Percentiles rank a stretch among this genome's conserved stretches.
phyloP scores from a whole-genome alignment of 2,797 vertebrate genomes.

The Takifugu ocellatus region DNA sequence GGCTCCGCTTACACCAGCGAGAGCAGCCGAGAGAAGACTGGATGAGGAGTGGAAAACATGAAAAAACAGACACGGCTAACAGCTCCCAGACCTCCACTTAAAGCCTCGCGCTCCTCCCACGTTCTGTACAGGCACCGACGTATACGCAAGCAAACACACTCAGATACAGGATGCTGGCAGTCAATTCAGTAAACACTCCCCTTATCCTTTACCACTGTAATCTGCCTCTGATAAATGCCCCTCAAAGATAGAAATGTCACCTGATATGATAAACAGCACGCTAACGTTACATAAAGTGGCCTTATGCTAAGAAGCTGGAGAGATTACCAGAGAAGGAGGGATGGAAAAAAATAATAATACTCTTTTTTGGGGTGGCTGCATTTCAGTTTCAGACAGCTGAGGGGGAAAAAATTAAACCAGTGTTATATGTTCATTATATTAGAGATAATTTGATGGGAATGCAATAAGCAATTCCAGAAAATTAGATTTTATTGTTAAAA shows the following conservation, averaged over 20 bases:
- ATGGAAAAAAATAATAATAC: conserved; percentile 36
- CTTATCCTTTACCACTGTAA: conserved; percentile 75
- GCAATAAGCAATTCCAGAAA: too few species aligned
- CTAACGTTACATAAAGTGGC: conserved; percentile 73
- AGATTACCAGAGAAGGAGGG: conserved; percentile 65
- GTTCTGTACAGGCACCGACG: conserved; percentile 49
- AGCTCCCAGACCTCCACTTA: conserved; percentile 47
- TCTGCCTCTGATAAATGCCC: conserved; percentile 79
- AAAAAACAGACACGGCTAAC: conserved; percentile 30
- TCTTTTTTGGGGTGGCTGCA: neutral
- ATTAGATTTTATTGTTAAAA: too few species aligned
- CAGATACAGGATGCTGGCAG: conserved; percentile 72
- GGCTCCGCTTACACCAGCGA: conserved; percentile 17
- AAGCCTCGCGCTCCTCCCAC: conserved; percentile 43
- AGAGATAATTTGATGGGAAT: conserved; percentile 9
- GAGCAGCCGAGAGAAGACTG: conserved; percentile 37
- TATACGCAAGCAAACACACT: conserved; percentile 56
- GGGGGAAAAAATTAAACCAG: conserved; percentile 20
- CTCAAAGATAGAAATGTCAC: conserved; percentile 80
- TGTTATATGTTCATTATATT: conserved; percentile 5
- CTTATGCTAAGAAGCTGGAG: conserved; percentile 68
- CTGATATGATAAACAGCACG: conserved; percentile 76
- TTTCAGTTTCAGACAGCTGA: conserved; percentile 26
- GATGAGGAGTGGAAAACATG: conserved; percentile 18
- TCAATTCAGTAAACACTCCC: conserved; percentile 77